Conservation (phyloP, 2,888 invertebrate genomes). For the Microchrysa polita region DNA sequence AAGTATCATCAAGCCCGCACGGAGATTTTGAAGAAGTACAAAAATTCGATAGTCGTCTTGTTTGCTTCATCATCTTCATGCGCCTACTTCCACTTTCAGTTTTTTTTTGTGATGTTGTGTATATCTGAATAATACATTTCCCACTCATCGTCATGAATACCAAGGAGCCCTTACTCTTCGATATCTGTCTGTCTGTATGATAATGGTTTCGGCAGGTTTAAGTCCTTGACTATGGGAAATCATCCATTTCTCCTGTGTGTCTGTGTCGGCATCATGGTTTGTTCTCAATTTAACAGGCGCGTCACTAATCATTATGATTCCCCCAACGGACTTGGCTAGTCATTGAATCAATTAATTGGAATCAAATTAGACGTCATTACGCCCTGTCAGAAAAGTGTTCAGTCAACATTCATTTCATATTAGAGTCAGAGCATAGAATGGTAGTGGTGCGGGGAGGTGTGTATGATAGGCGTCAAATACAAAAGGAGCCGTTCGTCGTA, state of each 20-base stretch:
- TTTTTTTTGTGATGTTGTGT: background rate
- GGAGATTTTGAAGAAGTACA: conserved; percentile 42
- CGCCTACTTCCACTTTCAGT: background rate
- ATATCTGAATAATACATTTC: background rate
- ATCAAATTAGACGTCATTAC: conserved; percentile 53
- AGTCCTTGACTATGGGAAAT: conserved; percentile 1
- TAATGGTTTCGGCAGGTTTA: too few relatives aligned
- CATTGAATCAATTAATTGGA: conserved; percentile 54
- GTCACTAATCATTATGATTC: conserved; percentile 47
- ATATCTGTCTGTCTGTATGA: background rate
- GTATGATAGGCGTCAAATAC: background rate
- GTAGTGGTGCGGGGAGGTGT: background rate
- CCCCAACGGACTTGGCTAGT: conserved; percentile 50
- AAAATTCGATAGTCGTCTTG: conserved; percentile 24
- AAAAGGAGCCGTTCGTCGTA: too few relatives aligned
- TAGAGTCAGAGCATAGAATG: background rate
- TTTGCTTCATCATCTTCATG: conserved; percentile 4
- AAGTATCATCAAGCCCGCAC: conserved; percentile 49
- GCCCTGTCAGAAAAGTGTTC: conserved; percentile 44
- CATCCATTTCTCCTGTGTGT: background rate
- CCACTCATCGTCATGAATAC: background rate
- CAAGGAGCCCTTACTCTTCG: background rate
- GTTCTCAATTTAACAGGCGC: conserved; percentile 40
- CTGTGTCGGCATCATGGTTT: conserved; percentile 36
- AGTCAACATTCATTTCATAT: conserved; percentile 34